These are phyloP conservation scores for Empidonax alnorum DNA, from an alignment of 2,113 vertebrate genomes.

Conservation along the genomic window DNA sequence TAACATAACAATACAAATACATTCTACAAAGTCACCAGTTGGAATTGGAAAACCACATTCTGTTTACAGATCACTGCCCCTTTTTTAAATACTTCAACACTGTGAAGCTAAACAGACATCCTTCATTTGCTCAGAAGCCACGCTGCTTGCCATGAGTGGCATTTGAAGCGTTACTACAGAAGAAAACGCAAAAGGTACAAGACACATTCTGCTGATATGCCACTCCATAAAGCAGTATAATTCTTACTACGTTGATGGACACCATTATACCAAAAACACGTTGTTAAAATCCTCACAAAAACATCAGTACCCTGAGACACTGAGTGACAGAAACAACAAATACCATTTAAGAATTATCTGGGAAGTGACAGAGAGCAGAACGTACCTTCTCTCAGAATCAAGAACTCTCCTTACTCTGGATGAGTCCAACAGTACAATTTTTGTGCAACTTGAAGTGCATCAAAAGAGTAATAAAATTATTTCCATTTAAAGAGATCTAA, in stretches of 20 bases:
- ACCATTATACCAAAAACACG: neutral
- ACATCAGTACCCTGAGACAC: neutral
- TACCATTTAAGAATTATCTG: neutral
- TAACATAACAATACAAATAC: neutral
- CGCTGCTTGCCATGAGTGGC: neutral
- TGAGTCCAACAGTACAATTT: neutral
- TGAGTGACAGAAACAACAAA: neutral
- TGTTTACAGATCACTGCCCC: neutral
- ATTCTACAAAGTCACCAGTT: neutral
- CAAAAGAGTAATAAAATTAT: neutral
- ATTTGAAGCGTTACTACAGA: neutral
- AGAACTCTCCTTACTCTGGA: neutral
- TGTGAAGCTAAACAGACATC: neutral
- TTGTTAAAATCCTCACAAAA: neutral
- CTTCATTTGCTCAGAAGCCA: neutral
- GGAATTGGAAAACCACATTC: neutral
- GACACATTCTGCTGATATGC: neutral
- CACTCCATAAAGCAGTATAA: neutral
- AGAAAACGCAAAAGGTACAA: neutral
- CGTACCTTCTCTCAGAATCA: rapidly evolving
- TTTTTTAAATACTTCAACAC: neutral
- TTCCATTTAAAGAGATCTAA: neutral
- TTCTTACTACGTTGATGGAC: neutral
- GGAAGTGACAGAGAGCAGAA: neutral
- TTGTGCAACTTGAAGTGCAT: neutral